A percentile compares a stretch with the other conserved stretches of the same genome.
Conservation (phyloP, 2,888 invertebrate species). For the Aspidapion aeneum region DNA sequence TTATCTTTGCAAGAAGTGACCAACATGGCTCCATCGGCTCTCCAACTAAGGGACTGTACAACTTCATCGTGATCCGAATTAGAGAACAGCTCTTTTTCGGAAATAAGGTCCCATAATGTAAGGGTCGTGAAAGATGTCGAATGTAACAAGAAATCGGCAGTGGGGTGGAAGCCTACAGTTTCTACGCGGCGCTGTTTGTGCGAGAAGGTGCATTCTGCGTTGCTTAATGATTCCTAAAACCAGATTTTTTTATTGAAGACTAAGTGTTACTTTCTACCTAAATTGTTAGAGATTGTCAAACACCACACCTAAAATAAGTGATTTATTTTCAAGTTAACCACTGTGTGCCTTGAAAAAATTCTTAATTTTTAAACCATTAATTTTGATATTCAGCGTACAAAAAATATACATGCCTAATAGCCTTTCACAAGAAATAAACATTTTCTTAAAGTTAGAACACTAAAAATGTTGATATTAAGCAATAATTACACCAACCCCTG, state of each 20-base stretch:
- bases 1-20: slow-evolving; percentile 92
- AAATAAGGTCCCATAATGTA: slow-evolving; percentile 82
- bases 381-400: no score
- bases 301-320: slow-evolving; percentile 3
- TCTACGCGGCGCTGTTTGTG: slow-evolving; percentile 84
- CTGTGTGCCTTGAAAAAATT: no score
- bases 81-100: slow-evolving; percentile 78
- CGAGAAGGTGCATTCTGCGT: slow-evolving; percentile 77
- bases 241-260: background rate
- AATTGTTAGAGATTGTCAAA: no score
- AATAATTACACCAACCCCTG: no score
- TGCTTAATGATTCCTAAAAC: slow-evolving; percentile 67
- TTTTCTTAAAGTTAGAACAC: no score
- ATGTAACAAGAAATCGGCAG: slow-evolving; percentile 84
- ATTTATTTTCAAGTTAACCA: no score
- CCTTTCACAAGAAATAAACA: no score
- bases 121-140: slow-evolving; percentile 79
- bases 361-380: no score
- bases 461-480: no score
- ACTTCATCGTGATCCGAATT: slow-evolving; percentile 70
- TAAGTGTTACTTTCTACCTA: no score
- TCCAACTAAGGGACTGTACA: slow-evolving; percentile 89
- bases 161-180: slow-evolving; percentile 88
- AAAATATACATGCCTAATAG: no score
- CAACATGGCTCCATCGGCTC: slow-evolving; percentile 75